Evolutionary conservation across 2,113 vertebrate species (phyloP), one percentile per base, ranked within the genome.

Genomic region (Burhinus bistriatus): DNA sequence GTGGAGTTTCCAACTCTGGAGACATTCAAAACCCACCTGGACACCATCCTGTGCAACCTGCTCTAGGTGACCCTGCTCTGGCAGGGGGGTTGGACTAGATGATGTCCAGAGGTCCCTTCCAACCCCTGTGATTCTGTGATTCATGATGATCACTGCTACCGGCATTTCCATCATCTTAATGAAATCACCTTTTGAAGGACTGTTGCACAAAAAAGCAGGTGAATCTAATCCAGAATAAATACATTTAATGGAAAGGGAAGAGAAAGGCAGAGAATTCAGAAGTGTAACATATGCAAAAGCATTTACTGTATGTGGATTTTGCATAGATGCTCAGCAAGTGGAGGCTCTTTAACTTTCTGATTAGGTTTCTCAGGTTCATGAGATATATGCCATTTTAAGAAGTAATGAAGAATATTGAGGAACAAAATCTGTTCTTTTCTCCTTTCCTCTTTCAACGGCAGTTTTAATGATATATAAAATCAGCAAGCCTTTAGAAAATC

Each of bases 391-490:
- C 79, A 25, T 40, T 94, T 77, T 38, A 91, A 73, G 61, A 51
- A 90, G 20, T 54, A 79, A 78, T 69, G 83, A 57, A 47, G 71
- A 87, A 64, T 80, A 80, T 2, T 71, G 20, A 90, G 38, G 55
- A 89, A 87, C 32, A 82, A 61, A 79, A 61, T 40, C n/a, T 85
- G 15, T 87, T 62, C 61, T 64, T 70, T 89, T 79, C 55, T 72
- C 11, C 51, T 70, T 78, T 44, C 12, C 19, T 66, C 26, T 85
- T 87, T 91, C 62, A 93, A 23, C 59, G 72, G 55, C 54, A 72
- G n/a, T 89, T 94, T 73, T 94, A 95, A 90, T 77, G 73, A 83
- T 72, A 76, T 15, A 83, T 82, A 91, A 93, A 95, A 90, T 68
- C 87, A 87, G 82, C 51, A 94, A 75, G 69, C 17, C 36, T 83